Percentiles rank a stretch among this genome's conserved stretches.
These are phyloP conservation scores for Enteromius afrohamiltoni DNA, from an alignment of 2,797 vertebrate species.

Conservation along the genomic window DNA sequence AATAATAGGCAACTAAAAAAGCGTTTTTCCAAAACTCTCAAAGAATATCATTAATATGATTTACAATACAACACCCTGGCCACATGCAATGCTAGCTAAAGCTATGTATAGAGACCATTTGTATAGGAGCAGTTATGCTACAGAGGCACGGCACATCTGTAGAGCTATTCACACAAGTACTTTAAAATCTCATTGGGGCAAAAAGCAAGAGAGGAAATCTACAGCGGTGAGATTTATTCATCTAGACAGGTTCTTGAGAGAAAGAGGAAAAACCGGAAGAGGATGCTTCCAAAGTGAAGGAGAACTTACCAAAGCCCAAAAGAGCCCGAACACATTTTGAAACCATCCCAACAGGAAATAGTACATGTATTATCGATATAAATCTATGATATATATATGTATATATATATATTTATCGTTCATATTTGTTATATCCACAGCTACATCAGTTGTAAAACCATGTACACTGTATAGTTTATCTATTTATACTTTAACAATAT, in stretches of 20 bases:
- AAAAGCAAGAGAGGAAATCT: slow-evolving; percentile 55
- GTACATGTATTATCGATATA: slow-evolving; percentile 66
- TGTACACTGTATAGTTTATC: slow-evolving; percentile 57
- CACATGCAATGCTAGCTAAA: slow-evolving; percentile 57
- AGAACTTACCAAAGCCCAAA: slow-evolving; percentile 62
- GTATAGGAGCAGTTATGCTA: slow-evolving; percentile 52
- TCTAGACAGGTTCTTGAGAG: slow-evolving; percentile 34
- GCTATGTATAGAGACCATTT: slow-evolving; percentile 50
- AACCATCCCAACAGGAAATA: slow-evolving; percentile 69
- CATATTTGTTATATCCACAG: slow-evolving; percentile 64
- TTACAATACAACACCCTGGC: slow-evolving; percentile 49
- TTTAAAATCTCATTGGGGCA: slow-evolving; percentile 57
- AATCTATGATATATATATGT: slow-evolving; percentile 62
- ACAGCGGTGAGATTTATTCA: slow-evolving; percentile 31
- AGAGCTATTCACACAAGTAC: slow-evolving; percentile 56
- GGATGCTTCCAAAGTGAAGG: slow-evolving; percentile 49
- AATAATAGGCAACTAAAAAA: slow-evolving; percentile 24
- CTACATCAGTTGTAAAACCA: slow-evolving; percentile 56
- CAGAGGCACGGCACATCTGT: slow-evolving; percentile 55
- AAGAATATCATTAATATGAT: slow-evolving; percentile 36
- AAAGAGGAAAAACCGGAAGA: slow-evolving; percentile 25
- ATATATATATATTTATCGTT: slow-evolving; percentile 64
- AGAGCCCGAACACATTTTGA: slow-evolving; percentile 66
- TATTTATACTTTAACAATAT: slow-evolving; percentile 66
- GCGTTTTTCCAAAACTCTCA: not conserved